Evolutionary conservation across 2,113 vertebrate genomes (phyloP).

Genomic region (Sorex fumeus): DNA sequence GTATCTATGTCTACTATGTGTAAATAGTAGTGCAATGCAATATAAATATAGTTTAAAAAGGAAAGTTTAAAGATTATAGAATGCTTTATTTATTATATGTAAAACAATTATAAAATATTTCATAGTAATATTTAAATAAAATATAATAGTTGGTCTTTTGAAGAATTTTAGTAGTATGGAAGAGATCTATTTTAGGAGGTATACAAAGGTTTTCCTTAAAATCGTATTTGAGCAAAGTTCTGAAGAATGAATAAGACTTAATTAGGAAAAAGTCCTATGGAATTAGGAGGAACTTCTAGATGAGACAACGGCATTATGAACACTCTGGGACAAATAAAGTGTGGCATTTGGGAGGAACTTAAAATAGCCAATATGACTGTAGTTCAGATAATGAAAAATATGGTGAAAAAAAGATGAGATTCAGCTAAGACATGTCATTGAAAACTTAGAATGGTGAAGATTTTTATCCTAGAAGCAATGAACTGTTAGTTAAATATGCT

Average conservation of each 20-base stretch:
- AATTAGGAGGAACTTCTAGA: neutral
- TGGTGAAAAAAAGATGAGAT: neutral
- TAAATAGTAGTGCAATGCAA: neutral
- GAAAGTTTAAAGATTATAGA: neutral
- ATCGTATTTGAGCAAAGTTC: slow-evolving; percentile 51
- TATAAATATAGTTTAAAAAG: neutral
- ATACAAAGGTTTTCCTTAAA: slow-evolving; percentile 31
- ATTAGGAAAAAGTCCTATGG: neutral
- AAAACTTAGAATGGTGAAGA: neutral
- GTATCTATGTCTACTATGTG: slow-evolving; percentile 58
- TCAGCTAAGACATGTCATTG: neutral
- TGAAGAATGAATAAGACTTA: slow-evolving; percentile 39
- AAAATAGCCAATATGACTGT: neutral
- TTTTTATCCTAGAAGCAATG: slow-evolving; percentile 18
- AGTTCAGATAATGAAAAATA: neutral
- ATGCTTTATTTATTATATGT: slow-evolving; percentile 23
- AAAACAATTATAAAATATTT: neutral
- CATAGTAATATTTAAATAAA: slow-evolving; percentile 51
- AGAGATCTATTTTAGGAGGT: neutral
- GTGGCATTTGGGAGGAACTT: neutral
- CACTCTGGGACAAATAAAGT: neutral
- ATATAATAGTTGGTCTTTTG: slow-evolving; percentile 8
- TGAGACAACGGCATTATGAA: neutral
- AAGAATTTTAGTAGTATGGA: neutral
- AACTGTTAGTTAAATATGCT: slow-evolving; percentile 34